phyloP scores from a whole-genome alignment of 2,797 vertebrate species.

The Halcyon smyrnensis region DNA sequence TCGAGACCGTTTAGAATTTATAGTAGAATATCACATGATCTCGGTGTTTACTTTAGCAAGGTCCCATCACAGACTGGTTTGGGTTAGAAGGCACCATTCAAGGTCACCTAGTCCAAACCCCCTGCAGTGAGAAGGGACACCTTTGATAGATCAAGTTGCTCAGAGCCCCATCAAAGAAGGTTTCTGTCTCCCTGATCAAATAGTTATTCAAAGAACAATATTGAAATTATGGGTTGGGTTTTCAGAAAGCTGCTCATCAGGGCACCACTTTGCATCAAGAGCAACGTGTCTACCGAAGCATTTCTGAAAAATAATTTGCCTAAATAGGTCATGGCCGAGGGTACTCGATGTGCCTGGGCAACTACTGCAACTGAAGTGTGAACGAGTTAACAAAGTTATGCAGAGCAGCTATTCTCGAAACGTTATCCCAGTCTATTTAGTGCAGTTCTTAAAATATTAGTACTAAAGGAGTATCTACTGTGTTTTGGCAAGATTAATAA shows the following conservation, averaged over 20 bases:
- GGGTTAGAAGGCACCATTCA: neutral
- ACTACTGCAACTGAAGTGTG: neutral
- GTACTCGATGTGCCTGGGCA: neutral
- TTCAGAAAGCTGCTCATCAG: neutral
- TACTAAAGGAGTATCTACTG: neutral
- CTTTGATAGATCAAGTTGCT: neutral
- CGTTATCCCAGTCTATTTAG: neutral
- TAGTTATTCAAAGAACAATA: neutral
- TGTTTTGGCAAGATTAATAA: neutral
- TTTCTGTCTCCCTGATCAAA: neutral
- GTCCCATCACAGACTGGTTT: neutral
- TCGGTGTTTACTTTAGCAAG: neutral
- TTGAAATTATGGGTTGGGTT: neutral
- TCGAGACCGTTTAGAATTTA: neutral
- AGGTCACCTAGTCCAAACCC: neutral
- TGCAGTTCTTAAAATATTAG: neutral
- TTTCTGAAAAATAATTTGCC: neutral
- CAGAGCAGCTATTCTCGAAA: neutral
- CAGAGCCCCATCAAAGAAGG: neutral
- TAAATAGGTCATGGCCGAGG: neutral
- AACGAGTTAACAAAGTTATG: neutral
- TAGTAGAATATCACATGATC: fast-evolving
- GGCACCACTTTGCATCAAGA: neutral
- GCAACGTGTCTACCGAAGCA: neutral
- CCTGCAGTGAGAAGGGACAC: too few relatives aligned